Percentiles rank a stretch among this genome's conserved stretches.
These are phyloP conservation scores for Amiota communis DNA, from an alignment of 2,888 invertebrate species.

Conservation along the genomic window DNA sequence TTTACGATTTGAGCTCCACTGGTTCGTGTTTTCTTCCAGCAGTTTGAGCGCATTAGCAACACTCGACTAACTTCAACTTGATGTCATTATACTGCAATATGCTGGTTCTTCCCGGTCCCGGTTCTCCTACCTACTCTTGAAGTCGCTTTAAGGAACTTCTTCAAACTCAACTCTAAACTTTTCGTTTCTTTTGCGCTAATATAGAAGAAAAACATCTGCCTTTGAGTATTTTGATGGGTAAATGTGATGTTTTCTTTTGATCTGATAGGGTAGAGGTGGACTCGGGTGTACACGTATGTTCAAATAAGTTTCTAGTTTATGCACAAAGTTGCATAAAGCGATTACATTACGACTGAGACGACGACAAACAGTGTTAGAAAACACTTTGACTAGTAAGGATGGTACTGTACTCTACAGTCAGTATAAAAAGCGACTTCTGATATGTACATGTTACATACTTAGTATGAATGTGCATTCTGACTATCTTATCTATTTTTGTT, in stretches of 20 bases:
- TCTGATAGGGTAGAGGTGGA: slow-evolving; percentile 19
- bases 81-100: slow-evolving; percentile 59
- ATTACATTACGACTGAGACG: neutral
- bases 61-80: slow-evolving; percentile 38
- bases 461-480: too few species aligned
- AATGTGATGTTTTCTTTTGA: slow-evolving; percentile 30
- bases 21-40: neutral
- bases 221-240: slow-evolving; percentile 20
- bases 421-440: too few species aligned
- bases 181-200: neutral
- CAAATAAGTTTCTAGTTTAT: slow-evolving; percentile 24
- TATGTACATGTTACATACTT: too few species aligned
- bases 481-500: too few species aligned
- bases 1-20: neutral
- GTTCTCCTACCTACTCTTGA: too few species aligned
- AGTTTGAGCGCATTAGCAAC: slow-evolving; percentile 21
- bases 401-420: too few species aligned
- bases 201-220: slow-evolving; percentile 15
- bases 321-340: slow-evolving; percentile 23
- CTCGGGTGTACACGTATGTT: slow-evolving; percentile 7
- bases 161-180: neutral
- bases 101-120: slow-evolving; percentile 37
- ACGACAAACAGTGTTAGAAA: too few species aligned
- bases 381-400: too few species aligned
- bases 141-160: neutral